Conservation (phyloP, 2,888 invertebrate species). For the Scaptomyza flava region DNA sequence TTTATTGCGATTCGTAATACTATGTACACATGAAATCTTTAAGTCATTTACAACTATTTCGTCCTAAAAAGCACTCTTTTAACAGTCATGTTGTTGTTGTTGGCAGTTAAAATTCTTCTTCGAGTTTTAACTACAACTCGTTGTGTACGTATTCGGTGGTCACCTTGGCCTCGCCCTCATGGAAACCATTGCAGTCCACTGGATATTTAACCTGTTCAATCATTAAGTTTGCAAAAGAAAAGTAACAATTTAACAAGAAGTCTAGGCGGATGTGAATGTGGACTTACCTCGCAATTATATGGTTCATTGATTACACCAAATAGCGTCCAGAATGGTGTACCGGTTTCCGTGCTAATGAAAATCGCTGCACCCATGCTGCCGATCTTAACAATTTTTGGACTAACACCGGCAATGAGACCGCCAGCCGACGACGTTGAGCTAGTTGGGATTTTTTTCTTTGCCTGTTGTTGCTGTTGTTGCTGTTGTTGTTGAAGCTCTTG, state of each 20-base stretch:
- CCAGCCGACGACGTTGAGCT: slow-evolving; percentile 66
- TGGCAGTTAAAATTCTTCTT: slow-evolving; percentile 3
- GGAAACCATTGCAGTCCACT: slow-evolving; percentile 91
- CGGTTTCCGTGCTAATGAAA: slow-evolving; percentile 90
- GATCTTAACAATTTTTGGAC: slow-evolving; percentile 89
- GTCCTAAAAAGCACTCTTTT: slow-evolving; percentile 60
- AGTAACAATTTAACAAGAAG: slow-evolving; percentile 30
- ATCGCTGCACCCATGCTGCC: slow-evolving; percentile 91
- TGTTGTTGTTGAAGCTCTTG: slow-evolving; percentile 81
- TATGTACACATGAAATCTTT: slow-evolving; percentile 68
- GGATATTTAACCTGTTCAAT: slow-evolving; percentile 85
- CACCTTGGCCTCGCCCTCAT: slow-evolving; percentile 92
- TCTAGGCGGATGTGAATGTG: slow-evolving; percentile 28
- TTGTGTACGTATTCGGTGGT: slow-evolving; percentile 93
- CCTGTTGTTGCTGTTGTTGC: slow-evolving; percentile 83
- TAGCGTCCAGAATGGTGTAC: slow-evolving; percentile 91
- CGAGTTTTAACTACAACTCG: slow-evolving; percentile 87
- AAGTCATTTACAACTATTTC: slow-evolving; percentile 61
- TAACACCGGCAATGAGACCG: slow-evolving; percentile 88
- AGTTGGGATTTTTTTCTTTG: slow-evolving; percentile 77
- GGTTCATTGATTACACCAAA: slow-evolving; percentile 90
- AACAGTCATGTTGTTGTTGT: slow-evolving; percentile 20
- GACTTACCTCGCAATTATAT: slow-evolving; percentile 89
- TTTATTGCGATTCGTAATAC: slow-evolving; percentile 75
- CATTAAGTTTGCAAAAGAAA: slow-evolving; percentile 17